Percentiles rank a stretch among this genome's conserved stretches.
Conservation (phyloP, 2,888 invertebrate genomes). For the Cheilosia variabilis region DNA sequence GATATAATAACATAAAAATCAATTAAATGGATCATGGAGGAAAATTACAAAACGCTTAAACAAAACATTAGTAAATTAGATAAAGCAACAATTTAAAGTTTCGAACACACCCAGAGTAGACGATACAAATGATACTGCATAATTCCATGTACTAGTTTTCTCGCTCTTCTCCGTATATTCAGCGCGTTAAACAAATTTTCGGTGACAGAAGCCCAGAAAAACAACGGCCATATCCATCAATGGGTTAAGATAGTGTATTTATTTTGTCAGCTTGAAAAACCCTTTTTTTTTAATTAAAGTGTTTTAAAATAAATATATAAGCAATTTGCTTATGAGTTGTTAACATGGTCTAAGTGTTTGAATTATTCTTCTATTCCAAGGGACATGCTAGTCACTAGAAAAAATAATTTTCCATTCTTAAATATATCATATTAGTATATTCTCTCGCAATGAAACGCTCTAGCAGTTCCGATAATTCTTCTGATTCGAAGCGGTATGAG, state of each 20-base stretch:
- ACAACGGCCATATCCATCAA: slow-evolving; percentile 9
- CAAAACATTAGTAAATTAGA: no score
- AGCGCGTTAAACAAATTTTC: slow-evolving; percentile 19
- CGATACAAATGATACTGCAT: no score
- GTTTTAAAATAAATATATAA: neutral
- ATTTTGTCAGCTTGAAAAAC: slow-evolving; percentile 10
- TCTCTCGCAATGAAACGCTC: slow-evolving; percentile 52
- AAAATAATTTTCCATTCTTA: neutral
- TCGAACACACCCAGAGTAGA: no score
- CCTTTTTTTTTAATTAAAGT: neutral
- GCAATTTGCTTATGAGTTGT: neutral
- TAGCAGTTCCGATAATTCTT: slow-evolving; percentile 19
- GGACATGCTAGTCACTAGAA: slow-evolving; percentile 6
- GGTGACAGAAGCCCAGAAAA: slow-evolving; percentile 20
- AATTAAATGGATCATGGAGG: no score
- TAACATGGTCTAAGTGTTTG: neutral
- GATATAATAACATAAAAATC: no score
- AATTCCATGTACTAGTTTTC: neutral
- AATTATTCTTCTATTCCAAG: neutral
- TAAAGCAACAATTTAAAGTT: no score
- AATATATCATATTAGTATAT: neutral
- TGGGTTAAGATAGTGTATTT: slow-evolving; percentile 4
- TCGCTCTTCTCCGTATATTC: slow-evolving; percentile 24
- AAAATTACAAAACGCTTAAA: no score
- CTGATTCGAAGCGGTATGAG: slow-evolving; percentile 55